Base-by-base conservation (phyloP, 2,888 invertebrate species). In the Hofmannophila pseudospretella region DNA sequence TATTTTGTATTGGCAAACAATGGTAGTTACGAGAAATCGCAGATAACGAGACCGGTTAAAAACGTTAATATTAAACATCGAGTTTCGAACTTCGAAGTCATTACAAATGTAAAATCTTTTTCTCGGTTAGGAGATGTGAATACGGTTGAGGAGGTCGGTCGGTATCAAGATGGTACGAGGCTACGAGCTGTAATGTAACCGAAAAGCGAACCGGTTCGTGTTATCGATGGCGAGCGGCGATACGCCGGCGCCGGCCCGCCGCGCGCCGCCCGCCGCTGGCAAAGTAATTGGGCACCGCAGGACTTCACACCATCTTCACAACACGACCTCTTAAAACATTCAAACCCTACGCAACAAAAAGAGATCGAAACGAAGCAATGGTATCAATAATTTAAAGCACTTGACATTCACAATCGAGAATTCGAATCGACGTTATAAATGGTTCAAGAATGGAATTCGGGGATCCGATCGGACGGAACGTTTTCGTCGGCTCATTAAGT, bases 281-380 rank as follows among this genome's bases (percentile, higher is more conserved):
- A 67, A 71, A 76, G 75, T 85, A 85, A 85, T 85, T 85, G 85
- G 81, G 67, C 84, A 73, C 85, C 77, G 64, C 85, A 67, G 85
- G 85, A 85, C 82, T 85, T 85, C 84, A 85, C 85, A 85, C 85
- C 76, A 77, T 63, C 58, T 50, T 42, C 44, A 42, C 42, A 9
- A 20, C 23, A 20, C 9, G 20, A 28, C 4, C 8, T 25, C 9
- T 14, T 13, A 13, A 22, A 9, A 35, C 23, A 20, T 22, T 29
- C 35, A 29, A 23, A 12, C 30, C 1, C 27, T 2, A n/a, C 1
- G 4, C 10, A 27, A 27, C 27, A 27, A 27, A 27, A 27, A 10
- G 27, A 27, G 27, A 27, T 10, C 11, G 27, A 16, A 16, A 5
- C 16, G 7, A 12, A 27, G 2, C 27, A 10, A n/a, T n/a, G n/a